A percentile compares a stretch with the other conserved stretches of the same genome.
phyloP scores from a whole-genome alignment of 2,113 vertebrate species.

The Urocynchramus pylzowi region DNA sequence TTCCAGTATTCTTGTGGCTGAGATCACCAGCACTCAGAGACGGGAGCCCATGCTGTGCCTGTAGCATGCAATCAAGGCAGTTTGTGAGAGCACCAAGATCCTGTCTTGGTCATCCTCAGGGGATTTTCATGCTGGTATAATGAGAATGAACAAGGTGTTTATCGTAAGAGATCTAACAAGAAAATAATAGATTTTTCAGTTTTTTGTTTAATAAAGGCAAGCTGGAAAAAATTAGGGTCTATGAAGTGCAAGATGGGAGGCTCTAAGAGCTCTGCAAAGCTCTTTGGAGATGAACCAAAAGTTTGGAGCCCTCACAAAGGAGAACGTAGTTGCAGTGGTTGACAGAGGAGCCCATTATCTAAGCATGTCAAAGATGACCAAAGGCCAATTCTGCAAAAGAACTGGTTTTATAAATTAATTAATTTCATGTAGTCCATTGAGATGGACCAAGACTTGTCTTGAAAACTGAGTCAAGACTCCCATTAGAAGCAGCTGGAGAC shows the following conservation, averaged over 20 bases:
- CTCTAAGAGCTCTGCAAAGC: background rate
- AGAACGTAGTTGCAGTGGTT: background rate
- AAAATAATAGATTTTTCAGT: background rate
- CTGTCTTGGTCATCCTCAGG: background rate
- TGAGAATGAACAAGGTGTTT: background rate
- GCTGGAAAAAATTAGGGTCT: background rate
- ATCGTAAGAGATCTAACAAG: background rate
- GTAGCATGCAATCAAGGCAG: background rate
- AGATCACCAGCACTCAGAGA: background rate
- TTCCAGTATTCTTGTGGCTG: constrained; percentile 4
- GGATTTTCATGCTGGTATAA: background rate
- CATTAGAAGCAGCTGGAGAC: background rate
- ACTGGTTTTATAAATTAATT: background rate
- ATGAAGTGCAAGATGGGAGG: too few species aligned
- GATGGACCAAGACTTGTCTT: background rate
- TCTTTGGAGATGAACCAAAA: background rate
- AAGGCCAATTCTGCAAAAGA: background rate
- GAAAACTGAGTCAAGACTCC: background rate
- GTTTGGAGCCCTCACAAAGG: background rate
- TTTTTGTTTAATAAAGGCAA: background rate
- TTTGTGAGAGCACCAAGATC: background rate
- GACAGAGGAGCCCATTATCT: background rate
- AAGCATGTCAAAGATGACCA: background rate
- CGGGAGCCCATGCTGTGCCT: background rate
- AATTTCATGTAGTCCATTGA: background rate